Conservation (phyloP, 1,140 invertebrate species). For the Vollenhovia emeryi region DNA sequence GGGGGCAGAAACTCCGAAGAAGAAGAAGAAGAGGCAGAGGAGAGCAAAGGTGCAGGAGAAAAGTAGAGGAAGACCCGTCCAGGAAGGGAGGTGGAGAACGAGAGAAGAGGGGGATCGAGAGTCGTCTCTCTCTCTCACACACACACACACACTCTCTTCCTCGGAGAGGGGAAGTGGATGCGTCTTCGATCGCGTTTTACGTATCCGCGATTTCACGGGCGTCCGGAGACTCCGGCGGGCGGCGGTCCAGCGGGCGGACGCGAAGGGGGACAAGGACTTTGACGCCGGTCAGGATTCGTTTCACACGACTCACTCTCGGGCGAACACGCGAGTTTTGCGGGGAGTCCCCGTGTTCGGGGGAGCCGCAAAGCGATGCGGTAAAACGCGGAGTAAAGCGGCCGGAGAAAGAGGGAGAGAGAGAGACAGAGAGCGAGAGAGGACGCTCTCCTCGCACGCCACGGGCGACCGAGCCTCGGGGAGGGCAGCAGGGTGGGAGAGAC, state of each 20-base stretch:
- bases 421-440: too few relatives aligned
- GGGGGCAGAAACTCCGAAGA: slow-evolving; percentile 15
- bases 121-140: slow-evolving; percentile 11
- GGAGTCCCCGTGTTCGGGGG: not conserved
- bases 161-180: slow-evolving; percentile 22
- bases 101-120: slow-evolving; percentile 34
- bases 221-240: not conserved
- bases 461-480: too few relatives aligned
- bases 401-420: not conserved
- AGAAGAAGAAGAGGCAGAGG: slow-evolving; percentile 35
- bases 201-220: slow-evolving; percentile 20
- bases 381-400: not conserved
- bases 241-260: not conserved
- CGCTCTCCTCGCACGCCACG: slow-evolving; percentile 17
- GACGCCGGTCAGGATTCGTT: slow-evolving; percentile 10
- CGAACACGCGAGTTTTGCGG: slow-evolving; percentile 1
- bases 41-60: slow-evolving; percentile 28
- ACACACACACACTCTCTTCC: too few relatives aligned
- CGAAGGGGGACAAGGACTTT: not conserved
- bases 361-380: slow-evolving; percentile 2
- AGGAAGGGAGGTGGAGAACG: not conserved
- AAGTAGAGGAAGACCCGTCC: slow-evolving; percentile 39
- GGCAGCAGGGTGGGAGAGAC: too few relatives aligned
- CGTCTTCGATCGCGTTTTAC: not conserved
- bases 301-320: slow-evolving; percentile 18